Evolutionary conservation across 2,797 vertebrate genomes (phyloP).

Genomic region (Botia almorhae): DNA sequence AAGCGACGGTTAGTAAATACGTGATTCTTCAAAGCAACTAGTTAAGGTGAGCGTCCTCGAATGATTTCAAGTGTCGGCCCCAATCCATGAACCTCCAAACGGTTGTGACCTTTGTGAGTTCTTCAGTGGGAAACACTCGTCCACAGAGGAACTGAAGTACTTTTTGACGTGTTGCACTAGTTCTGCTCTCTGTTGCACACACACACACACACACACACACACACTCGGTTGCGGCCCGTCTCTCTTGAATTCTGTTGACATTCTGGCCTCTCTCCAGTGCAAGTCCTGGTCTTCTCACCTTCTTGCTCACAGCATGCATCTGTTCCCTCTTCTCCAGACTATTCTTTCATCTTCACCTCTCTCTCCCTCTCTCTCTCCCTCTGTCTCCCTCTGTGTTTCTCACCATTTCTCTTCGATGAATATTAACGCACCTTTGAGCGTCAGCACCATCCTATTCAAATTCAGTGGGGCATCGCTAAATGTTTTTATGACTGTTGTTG

Average conservation of each 20-base stretch:
- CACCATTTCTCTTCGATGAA: slow-evolving; percentile 58
- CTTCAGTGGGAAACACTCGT: slow-evolving; percentile 2
- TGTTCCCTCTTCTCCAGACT: slow-evolving; percentile 19
- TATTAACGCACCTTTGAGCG: slow-evolving; percentile 64
- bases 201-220: neutral
- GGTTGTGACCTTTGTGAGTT: neutral
- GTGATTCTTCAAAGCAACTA: neutral
- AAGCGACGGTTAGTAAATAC: neutral
- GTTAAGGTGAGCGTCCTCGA: neutral
- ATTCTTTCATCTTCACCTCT: slow-evolving; percentile 21
- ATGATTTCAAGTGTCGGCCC: neutral
- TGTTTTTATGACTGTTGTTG: slow-evolving; percentile 49
- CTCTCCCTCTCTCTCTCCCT: neutral
- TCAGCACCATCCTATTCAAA: slow-evolving; percentile 40
- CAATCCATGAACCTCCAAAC: slow-evolving; percentile 1
- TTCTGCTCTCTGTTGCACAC: neutral
- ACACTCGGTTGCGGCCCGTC: neutral
- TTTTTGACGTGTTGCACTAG: neutral
- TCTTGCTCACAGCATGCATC: slow-evolving; percentile 13
- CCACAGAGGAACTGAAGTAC: neutral
- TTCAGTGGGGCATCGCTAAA: slow-evolving; percentile 56
- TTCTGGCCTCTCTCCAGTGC: neutral
- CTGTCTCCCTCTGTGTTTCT: slow-evolving; percentile 18
- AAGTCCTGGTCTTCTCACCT: slow-evolving; percentile 21
- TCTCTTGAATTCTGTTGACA: slow-evolving; percentile 19